A percentile compares a stretch with the other conserved stretches of the same genome.
These are phyloP conservation scores for Arenaria interpres DNA, from an alignment of 2,113 vertebrate species.

Conservation along the genomic window DNA sequence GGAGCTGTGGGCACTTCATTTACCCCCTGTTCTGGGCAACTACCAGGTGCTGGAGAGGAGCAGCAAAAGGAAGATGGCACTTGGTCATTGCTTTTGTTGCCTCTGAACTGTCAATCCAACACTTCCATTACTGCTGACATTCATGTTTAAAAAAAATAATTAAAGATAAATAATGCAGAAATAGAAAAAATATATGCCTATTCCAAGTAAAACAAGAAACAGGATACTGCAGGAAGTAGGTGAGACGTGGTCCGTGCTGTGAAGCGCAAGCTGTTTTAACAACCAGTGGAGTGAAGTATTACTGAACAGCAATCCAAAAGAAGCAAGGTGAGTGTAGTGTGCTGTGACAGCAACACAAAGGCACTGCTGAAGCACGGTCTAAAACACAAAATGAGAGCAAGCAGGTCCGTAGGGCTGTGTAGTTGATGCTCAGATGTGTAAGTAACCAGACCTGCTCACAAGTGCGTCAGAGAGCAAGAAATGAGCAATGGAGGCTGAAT, in stretches of 20 bases:
- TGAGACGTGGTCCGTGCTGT: not conserved
- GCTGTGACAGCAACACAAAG: not conserved
- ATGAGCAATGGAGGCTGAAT: not conserved
- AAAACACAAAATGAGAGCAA: not conserved
- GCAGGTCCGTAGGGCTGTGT: not conserved
- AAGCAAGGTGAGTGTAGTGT: not conserved
- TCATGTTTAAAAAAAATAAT: not conserved
- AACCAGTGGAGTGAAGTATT: not conserved
- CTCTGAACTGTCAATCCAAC: not conserved
- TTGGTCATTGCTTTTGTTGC: not conserved
- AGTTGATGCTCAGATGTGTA: not conserved
- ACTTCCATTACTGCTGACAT: not conserved
- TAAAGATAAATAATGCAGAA: not conserved
- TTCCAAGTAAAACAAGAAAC: conserved; percentile 1
- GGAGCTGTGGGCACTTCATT: not conserved
- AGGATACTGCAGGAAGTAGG: not conserved
- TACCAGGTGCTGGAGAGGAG: not conserved
- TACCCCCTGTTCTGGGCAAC: accelerated
- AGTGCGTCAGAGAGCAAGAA: not conserved
- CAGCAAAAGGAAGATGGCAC: not conserved
- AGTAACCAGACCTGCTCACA: not conserved
- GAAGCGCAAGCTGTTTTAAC: not conserved
- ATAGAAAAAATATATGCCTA: not conserved
- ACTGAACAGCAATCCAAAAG: not conserved
- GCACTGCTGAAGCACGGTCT: no score